Conservation (phyloP, 2,888 invertebrate genomes). For the Pollenia angustigena region DNA sequence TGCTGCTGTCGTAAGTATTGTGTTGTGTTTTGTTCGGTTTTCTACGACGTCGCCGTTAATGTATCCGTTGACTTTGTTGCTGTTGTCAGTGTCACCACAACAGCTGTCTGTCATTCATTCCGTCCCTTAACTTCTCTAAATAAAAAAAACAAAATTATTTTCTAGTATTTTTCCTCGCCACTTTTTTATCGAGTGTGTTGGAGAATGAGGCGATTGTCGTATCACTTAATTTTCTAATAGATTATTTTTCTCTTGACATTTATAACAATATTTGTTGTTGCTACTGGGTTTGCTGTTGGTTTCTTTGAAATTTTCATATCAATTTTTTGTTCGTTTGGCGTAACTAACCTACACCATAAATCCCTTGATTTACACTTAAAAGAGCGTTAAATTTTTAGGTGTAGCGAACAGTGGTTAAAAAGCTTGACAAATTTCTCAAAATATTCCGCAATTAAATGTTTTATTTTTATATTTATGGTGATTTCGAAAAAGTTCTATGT, state of each 20-base stretch:
- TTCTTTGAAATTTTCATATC: neutral
- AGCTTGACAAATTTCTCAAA: neutral
- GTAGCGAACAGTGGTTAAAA: slow-evolving; percentile 27
- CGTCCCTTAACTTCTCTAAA: slow-evolving; percentile 6
- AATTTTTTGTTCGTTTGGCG: slow-evolving; percentile 31
- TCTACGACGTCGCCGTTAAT: slow-evolving; percentile 1
- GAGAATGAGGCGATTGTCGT: neutral
- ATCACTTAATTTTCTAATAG: neutral
- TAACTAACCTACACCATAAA: slow-evolving; percentile 67
- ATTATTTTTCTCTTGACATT: slow-evolving; percentile 38
- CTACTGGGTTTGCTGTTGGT: neutral
- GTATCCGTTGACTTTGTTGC: slow-evolving; percentile 15
- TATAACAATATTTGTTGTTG: slow-evolving; percentile 22
- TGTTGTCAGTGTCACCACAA: slow-evolving; percentile 61
- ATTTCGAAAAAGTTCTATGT: no score
- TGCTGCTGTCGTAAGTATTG: neutral
- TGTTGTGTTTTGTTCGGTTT: neutral
- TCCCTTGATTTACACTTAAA: slow-evolving; percentile 33
- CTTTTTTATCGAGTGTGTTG: neutral
- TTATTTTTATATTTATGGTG: no score
- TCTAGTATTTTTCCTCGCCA: neutral
- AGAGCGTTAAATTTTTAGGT: slow-evolving; percentile 32
- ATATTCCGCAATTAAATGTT: no score
- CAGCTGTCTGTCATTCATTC: slow-evolving; percentile 67
- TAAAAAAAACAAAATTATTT: neutral